Base-by-base conservation (phyloP, 2,888 invertebrate genomes). In the Pyrgus malvae region DNA sequence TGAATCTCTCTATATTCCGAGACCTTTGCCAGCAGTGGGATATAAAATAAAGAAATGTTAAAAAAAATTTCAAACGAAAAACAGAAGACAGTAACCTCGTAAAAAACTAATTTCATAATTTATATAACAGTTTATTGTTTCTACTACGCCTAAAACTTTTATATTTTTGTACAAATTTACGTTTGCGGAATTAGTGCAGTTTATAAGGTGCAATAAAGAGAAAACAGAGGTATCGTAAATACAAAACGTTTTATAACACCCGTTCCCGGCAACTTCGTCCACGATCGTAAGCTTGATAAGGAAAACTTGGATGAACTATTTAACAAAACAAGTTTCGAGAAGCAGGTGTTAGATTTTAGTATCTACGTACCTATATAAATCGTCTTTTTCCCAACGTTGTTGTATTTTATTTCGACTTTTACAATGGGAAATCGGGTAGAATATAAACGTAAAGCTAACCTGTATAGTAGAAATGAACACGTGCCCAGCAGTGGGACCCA, bases 181-280 rank as follows among this genome's bases (percentile, higher is more conserved):
- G 9, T 21, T 19, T 33, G 33, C 21, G 17, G 21, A 54, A 46
- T 40, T 54, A 46, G 31, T 38, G n/a, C 9, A 29, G 21, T 19
- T 64, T 51, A 60, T 66, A 74, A 70, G 70, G 72, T 74, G 37
- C 48, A 44, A 48, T 57, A 53, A 53, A 48, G 31, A 48, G 40
- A 57, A 51, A 45, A 48, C 48, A 53, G 37, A 40, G 40, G 53
- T 48, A 57, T 48, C 53, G 53, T 53, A 53, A 53, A 53, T 53
- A 53, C 48, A 59, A 61, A 62, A 58, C 60, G 56, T 60, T 65
- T 51, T 51, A 62, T 55, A 58, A 51, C 54, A 49, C 55, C 19
- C 42, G 41, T 38, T 44, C 49, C 19, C 23, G 41, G 29, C 33
- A 56, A 56, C 45, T 56, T 48, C 27, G 25, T 33, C 29, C 16